Base-by-base conservation (phyloP, 2,113 vertebrate species). In the Laticauda laticaudata region DNA sequence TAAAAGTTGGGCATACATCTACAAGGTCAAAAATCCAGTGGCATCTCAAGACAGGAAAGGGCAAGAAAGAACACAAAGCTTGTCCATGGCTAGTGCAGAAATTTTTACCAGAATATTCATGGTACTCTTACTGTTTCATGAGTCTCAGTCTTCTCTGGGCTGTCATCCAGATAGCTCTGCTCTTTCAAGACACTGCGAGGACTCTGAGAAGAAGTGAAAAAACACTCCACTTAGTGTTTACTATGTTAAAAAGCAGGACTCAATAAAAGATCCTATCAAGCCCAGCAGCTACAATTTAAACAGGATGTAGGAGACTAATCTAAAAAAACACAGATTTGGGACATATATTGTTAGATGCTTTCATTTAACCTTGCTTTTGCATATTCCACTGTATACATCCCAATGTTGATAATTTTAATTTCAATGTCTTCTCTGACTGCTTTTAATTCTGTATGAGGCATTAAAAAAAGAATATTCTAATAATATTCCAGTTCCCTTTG, bases 51-150 rank as follows among this genome's bases (percentile, higher is more conserved):
- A 39, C 4, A 6, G 3, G 29, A n/a, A 86, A 26, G 14, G 26
- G 57, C 0, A 56, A 29, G 56, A 48, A 14, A 69, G 26, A 53
- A 86, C 14, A 61, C 43, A 3, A 4, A 18, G 0, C 26, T 54
- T 53, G 0, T 23, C 56, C 90, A 45, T 26, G 86, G 55, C 59
- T 93, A 14, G 20, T 89, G 91, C n/a, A 95, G 64, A 89, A 39
- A 93, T 18, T 86, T 61, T 0, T 93, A 89, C 1, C 45, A 89
- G 24, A 87, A 61, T 88, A 45, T 0, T 1, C 15, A 87, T 2
- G 91, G 92, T 94, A 90, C 93, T 98, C 98, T 98, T 95, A 98
- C 98, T 90, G 88, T 95, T 59, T 98, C 98, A 87, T 97, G 97
- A 92, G 95, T 29, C 94, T 98, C 98, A 94, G 89, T 93, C 94